Evolutionary conservation across 1,140 invertebrate genomes (phyloP).

Genomic region (Anoplophora glabripennis): DNA sequence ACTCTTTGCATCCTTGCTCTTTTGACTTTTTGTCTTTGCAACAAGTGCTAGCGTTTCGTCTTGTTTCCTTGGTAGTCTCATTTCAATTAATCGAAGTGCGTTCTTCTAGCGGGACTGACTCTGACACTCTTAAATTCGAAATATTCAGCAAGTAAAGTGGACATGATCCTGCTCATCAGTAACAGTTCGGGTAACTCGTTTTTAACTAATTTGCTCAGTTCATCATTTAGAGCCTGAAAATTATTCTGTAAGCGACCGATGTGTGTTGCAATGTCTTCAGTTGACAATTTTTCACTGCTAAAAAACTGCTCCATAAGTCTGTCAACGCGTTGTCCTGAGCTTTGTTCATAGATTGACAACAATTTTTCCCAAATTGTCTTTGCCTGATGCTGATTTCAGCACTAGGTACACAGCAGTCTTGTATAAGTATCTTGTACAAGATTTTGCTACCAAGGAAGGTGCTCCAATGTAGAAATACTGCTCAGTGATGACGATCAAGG

Average conservation of each 20-base stretch:
- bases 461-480: too few relatives aligned
- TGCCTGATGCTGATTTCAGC: too few relatives aligned
- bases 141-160: neutral
- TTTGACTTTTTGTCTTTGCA: neutral
- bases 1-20: neutral
- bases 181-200: slow-evolving; percentile 30
- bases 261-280: slow-evolving; percentile 30
- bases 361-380: too few relatives aligned
- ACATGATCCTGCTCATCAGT: slow-evolving; percentile 28
- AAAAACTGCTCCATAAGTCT: slow-evolving; percentile 40
- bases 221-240: slow-evolving; percentile 36
- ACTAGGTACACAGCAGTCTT: too few relatives aligned
- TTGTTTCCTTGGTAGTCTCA: neutral
- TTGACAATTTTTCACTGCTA: slow-evolving; percentile 27
- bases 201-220: slow-evolving; percentile 31
- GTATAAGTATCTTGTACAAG: too few relatives aligned
- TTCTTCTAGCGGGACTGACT: too few relatives aligned
- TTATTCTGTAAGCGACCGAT: slow-evolving; percentile 30
- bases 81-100: neutral
- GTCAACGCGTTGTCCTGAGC: too few relatives aligned
- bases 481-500: too few relatives aligned
- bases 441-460: too few relatives aligned
- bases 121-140: too few relatives aligned
- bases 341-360: too few relatives aligned
- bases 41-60: neutral